Evolutionary conservation across 2,113 vertebrate genomes (phyloP), one percentile per base, ranked within the genome.

Genomic region (Upupa epops): DNA sequence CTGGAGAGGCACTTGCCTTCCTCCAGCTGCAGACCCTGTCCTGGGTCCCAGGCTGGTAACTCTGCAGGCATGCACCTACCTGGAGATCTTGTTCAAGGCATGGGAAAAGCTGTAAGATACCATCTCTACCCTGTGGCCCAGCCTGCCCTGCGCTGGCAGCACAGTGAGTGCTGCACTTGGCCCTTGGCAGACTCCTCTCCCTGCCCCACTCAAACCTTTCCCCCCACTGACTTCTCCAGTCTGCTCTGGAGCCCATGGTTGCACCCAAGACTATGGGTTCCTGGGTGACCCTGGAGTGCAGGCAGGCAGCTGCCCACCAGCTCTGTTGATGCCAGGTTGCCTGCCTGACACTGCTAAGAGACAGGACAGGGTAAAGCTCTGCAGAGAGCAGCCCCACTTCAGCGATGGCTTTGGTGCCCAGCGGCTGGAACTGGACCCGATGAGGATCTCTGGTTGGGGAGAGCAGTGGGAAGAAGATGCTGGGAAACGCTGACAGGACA

Each of bases 51-150:
- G 34, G 40, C 31, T 19, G 45, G n/a, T 26, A 40, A 26, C n/a
- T 76, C 46, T 71, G 45, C 37, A 51, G 49, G 54, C 63, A 0
- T 69, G 63, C 13, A 4, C 4, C 51, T 0, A 9, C 61, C 78
- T 15, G 37, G 71, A 86, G 76, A 89, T 40, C 59, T 55, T 70
- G 40, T 84, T 17, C 0, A 1, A 70, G 56, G 64, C 70, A 5
- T 96, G 95, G 92, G 94, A 95, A 94, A 94, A 36, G 78, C 88
- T 86, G 56, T n/a, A 2, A 92, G 94, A 96, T 96, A 95, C 60
- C 76, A 96, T 95, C 93, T 95, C 54, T 90, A 7, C 80, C 76
- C 46, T 5, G 4, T 0, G 0, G 90, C 54, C 31, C 83, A 34
- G 63, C 69, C 51, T 40, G 59, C 32, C 32, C 21, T 0, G 3